Evolutionary conservation across 2,113 vertebrate genomes (phyloP).

Genomic region (Tragelaphus imberbis): DNA sequence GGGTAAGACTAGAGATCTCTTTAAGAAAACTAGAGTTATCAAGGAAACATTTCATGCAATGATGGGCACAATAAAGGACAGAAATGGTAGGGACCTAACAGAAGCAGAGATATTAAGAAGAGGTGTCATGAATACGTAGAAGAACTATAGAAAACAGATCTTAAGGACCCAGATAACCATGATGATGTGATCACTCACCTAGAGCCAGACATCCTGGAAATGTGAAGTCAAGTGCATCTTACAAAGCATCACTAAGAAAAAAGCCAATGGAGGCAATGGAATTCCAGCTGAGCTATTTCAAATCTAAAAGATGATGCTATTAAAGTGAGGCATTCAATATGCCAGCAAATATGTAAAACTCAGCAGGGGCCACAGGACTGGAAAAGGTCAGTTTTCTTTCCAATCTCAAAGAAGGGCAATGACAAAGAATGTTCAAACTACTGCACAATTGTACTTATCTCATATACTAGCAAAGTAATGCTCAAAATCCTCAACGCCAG

Average conservation of each 20-base stretch:
- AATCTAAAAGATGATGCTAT: neutral
- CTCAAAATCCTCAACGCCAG: neutral
- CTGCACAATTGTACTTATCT: neutral
- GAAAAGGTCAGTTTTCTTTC: neutral
- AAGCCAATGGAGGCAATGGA: neutral
- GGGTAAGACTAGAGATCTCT: neutral
- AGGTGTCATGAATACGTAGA: neutral
- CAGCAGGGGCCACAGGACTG: neutral
- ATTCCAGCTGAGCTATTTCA: neutral
- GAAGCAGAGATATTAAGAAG: neutral
- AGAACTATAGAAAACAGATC: neutral
- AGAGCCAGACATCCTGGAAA: neutral
- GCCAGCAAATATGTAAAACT: neutral
- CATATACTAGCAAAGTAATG: neutral
- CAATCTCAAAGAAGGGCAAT: neutral
- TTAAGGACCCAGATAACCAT: neutral
- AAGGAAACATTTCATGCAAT: neutral
- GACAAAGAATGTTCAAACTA: neutral
- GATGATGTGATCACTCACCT: neutral
- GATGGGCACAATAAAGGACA: neutral
- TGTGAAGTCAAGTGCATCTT: neutral
- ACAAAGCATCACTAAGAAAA: neutral
- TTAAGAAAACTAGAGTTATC: neutral
- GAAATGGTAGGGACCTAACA: neutral
- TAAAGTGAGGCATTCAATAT: neutral